A percentile compares a stretch with the other conserved stretches of the same genome.
phyloP scores from a whole-genome alignment of 1,140 invertebrate genomes.

The Bombus haemorrhoidalis region DNA sequence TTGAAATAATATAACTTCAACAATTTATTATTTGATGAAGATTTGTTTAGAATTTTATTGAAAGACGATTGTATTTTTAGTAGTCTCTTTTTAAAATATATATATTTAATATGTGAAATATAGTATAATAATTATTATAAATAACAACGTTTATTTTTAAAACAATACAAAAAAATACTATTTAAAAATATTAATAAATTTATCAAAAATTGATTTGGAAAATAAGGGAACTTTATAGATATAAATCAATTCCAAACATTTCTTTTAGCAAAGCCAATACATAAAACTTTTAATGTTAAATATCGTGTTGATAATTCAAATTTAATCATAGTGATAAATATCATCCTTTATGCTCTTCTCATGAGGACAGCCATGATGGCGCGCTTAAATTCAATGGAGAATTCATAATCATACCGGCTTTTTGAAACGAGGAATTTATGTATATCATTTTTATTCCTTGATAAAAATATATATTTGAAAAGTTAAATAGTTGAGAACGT shows the following conservation, averaged over 20 bases:
- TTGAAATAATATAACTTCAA: neutral
- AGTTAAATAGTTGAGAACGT: neutral
- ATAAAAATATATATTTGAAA: neutral
- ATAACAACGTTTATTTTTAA: neutral
- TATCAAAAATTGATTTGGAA: no score
- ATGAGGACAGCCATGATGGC: neutral
- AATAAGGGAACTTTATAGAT: no score
- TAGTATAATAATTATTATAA: neutral
- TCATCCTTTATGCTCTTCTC: neutral
- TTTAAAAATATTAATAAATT: no score
- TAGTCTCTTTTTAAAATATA: neutral
- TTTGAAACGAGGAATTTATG: neutral
- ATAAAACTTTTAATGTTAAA: no score
- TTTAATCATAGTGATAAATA: neutral
- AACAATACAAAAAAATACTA: no score
- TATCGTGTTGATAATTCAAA: neutral
- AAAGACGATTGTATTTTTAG: no score
- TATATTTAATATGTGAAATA: neutral
- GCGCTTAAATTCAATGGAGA: slow-evolving; percentile 20
- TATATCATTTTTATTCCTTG: neutral
- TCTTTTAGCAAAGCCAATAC: no score
- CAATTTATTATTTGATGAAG: neutral
- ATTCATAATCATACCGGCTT: slow-evolving; percentile 19
- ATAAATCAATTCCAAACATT: no score
- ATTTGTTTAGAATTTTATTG: neutral